These are phyloP conservation scores for Dermatemys mawii DNA, from an alignment of 2,113 vertebrate genomes.

Conservation along the genomic window DNA sequence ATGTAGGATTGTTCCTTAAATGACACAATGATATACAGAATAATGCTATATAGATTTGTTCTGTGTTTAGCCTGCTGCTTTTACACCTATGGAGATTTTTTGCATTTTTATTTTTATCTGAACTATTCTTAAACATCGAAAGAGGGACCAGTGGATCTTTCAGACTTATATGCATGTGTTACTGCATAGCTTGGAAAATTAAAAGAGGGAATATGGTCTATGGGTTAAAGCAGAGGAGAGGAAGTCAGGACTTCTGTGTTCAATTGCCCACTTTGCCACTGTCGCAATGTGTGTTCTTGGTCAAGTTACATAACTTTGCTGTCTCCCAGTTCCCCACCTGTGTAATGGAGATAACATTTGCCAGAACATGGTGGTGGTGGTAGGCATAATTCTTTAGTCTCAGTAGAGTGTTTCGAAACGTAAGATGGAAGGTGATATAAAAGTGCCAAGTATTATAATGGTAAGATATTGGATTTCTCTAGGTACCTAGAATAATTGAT, in stretches of 20 bases:
- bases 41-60: not conserved
- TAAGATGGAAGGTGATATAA: not conserved
- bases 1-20: not conserved
- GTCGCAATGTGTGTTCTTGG: not conserved
- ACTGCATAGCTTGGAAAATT: not conserved
- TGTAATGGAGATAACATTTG: not conserved
- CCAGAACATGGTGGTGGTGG: not conserved
- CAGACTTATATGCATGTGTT: not conserved
- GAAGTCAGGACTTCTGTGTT: not conserved
- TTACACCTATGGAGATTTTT: not conserved
- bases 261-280: not conserved
- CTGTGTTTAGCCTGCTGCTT: conserved; percentile 30
- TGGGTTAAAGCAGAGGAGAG: not conserved
- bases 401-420: not conserved
- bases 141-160: not conserved
- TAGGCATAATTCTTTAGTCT: not conserved
- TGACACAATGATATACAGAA: not conserved
- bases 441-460: not conserved
- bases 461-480: fast-evolving
- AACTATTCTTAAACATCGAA: not conserved
- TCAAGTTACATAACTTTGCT: fast-evolving
- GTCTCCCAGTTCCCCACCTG: not conserved
- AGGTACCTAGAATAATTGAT: not conserved
- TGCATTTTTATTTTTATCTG: not conserved
- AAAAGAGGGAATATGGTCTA: not conserved